Evolutionary conservation across 2,888 invertebrate genomes (phyloP).

Genomic region (Zelleria hepariella): DNA sequence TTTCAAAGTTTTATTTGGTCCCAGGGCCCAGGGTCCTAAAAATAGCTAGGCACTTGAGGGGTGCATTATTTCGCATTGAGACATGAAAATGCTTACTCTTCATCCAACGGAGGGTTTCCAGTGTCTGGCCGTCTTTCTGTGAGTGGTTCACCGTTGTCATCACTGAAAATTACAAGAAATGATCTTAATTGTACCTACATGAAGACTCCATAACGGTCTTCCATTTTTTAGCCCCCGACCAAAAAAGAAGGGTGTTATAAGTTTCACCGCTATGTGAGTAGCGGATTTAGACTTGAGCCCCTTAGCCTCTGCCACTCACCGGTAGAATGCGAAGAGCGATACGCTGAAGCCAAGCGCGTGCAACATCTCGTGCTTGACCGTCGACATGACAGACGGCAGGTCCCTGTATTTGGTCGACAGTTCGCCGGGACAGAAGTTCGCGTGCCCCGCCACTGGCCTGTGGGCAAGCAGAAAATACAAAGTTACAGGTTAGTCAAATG

Average conservation of each 20-base stretch:
- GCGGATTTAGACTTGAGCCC: too few relatives aligned
- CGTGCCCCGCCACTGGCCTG: constrained; percentile 98
- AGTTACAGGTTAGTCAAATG: constrained; percentile 5
- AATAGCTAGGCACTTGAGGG: too few relatives aligned
- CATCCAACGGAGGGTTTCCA: constrained; percentile 90
- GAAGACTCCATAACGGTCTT: too few relatives aligned
- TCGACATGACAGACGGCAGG: constrained; percentile 90
- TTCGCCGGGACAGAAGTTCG: constrained; percentile 96
- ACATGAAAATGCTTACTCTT: constrained; percentile 76
- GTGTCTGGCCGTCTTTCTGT: constrained; percentile 85
- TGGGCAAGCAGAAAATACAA: not conserved
- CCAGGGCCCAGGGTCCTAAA: too few relatives aligned
- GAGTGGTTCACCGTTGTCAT: constrained; percentile 89
- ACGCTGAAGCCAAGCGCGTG: constrained; percentile 98
- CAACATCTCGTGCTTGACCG: constrained; percentile 98
- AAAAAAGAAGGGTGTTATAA: too few relatives aligned
- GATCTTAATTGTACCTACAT: too few relatives aligned
- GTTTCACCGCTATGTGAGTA: too few relatives aligned
- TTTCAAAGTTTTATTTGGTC: not conserved
- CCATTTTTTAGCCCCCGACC: too few relatives aligned
- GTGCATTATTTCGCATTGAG: too few relatives aligned
- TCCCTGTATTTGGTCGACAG: constrained; percentile 94
- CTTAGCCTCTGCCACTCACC: constrained; percentile 36
- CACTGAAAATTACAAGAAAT: constrained; percentile 65
- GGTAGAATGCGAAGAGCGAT: constrained; percentile 95